Conservation (phyloP, 2,797 vertebrate genomes). For the Odontamblyopus lacepedii region DNA sequence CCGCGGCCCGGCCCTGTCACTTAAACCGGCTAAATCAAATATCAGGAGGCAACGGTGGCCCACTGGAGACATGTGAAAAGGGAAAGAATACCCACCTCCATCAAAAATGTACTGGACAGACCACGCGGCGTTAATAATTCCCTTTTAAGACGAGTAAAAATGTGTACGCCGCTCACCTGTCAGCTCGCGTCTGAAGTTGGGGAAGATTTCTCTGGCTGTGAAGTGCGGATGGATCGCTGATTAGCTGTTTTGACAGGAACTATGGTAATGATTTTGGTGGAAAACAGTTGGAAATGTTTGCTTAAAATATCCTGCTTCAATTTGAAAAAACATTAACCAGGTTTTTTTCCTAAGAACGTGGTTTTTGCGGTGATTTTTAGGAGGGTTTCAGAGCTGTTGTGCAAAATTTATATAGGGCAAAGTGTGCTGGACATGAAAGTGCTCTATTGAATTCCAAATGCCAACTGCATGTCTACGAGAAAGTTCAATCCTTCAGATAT, state of each 20-base stretch:
- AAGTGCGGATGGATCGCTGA: conserved; percentile 29
- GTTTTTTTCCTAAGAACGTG: neutral
- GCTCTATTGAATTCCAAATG: neutral
- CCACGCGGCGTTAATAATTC: conserved; percentile 48
- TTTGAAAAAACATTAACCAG: conserved; percentile 4
- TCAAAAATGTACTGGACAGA: conserved; percentile 13
- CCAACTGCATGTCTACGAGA: neutral
- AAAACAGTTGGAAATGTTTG: conserved; percentile 9
- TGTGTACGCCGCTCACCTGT: neutral
- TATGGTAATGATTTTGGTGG: conserved; percentile 24
- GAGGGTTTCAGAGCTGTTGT: neutral
- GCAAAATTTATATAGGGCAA: neutral
- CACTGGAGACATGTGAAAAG: conserved; percentile 31
- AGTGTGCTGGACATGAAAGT: neutral
- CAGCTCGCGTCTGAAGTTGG: conserved; percentile 29
- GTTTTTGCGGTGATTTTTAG: neutral
- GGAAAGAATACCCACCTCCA: conserved; percentile 12
- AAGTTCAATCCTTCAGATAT: too few species aligned
- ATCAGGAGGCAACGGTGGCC: conserved; percentile 51
- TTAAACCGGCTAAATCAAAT: conserved; percentile 74
- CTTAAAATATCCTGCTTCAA: conserved; percentile 15
- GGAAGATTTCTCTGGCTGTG: conserved; percentile 29
- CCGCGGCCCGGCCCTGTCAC: conserved; percentile 71
- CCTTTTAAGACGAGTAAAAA: conserved; percentile 56
- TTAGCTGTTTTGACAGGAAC: conserved; percentile 35